Conservation (phyloP, 2,888 invertebrate species). For the Caenorhabditis angaria region DNA sequence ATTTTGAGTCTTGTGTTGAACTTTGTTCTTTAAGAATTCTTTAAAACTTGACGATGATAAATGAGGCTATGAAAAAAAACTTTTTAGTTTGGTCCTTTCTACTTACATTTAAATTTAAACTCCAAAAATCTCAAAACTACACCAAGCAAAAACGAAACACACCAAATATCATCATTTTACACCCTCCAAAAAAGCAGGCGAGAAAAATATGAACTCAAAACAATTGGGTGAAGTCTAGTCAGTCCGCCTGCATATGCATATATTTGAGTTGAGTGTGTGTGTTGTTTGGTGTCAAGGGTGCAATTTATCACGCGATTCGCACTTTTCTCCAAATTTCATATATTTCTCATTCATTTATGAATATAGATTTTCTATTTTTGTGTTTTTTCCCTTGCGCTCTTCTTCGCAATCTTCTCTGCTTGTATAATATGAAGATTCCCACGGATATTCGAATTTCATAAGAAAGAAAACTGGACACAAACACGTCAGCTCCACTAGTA, state of each 20-base stretch:
- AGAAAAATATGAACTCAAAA: conserved; percentile 4
- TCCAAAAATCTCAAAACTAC: no score
- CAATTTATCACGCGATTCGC: not conserved
- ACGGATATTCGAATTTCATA: conserved; percentile 39
- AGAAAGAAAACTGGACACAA: conserved; percentile 9
- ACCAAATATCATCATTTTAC: no score
- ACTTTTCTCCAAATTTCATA: not conserved
- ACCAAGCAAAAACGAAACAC: no score
- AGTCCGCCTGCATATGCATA: not conserved
- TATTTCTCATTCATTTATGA: not conserved
- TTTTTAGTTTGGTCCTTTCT: no score
- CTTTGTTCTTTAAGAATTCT: no score
- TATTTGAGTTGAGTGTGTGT: not conserved
- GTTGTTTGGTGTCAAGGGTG: conserved; percentile 4
- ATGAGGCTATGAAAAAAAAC: no score
- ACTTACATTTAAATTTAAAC: no score
- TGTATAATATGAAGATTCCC: conserved; percentile 24
- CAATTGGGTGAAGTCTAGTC: not conserved
- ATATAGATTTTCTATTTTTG: not conserved
- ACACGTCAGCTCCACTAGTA: conserved; percentile 1
- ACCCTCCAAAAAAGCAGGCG: no score
- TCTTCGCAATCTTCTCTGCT: not conserved
- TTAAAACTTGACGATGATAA: no score
- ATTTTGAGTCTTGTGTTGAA: no score
- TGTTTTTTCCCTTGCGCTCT: not conserved